phyloP scores from a whole-genome alignment of 2,888 invertebrate genomes.

The Arrhopalites spinosus region DNA sequence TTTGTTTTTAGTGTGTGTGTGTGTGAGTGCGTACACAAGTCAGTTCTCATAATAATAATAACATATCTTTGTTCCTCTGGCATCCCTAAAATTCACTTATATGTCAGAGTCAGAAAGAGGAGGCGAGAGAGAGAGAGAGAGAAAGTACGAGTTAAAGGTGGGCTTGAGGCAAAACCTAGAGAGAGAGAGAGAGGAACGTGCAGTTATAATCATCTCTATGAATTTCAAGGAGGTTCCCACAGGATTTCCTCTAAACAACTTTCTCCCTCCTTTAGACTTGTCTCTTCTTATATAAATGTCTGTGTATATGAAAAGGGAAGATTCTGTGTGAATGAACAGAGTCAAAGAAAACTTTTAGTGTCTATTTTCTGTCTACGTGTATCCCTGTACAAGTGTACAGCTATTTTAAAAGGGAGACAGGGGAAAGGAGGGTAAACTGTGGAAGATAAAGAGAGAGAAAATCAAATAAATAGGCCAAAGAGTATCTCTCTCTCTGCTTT shows the following conservation, averaged over 20 bases:
- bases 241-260: constrained; percentile 12
- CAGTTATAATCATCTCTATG: constrained; percentile 21
- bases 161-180: no score
- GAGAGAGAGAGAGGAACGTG: constrained; percentile 6
- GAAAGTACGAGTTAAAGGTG: neutral
- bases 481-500: constrained; percentile 2
- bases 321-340: no score
- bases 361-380: no score
- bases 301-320: neutral
- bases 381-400: no score
- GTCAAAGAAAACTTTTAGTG: no score
- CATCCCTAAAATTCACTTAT: no score
- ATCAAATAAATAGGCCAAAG: constrained; percentile 18
- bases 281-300: neutral
- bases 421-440: neutral
- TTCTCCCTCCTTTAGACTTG: constrained; percentile 4
- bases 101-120: neutral
- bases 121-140: constrained; percentile 9
- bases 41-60: neutral
- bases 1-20: no score
- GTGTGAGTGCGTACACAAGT: neutral
- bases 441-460: constrained; percentile 5
- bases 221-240: constrained; percentile 17
- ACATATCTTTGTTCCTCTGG: neutral
- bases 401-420: neutral